phyloP scores from a whole-genome alignment of 2,113 vertebrate species.

The Brienomyrus brachyistius region DNA sequence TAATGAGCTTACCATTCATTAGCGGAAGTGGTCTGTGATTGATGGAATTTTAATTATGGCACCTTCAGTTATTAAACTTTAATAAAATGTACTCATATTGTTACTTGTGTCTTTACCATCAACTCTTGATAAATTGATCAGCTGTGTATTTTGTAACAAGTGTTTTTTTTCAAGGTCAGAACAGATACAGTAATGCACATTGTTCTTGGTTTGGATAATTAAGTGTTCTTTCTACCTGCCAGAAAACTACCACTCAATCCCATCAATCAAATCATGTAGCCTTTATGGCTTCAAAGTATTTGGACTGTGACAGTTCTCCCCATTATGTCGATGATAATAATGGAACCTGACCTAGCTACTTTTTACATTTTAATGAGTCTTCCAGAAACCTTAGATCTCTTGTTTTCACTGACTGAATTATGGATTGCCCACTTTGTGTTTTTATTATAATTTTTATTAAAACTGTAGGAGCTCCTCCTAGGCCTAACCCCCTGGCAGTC shows the following conservation, averaged over 20 bases:
- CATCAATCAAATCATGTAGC: background rate
- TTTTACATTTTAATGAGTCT: too few relatives aligned
- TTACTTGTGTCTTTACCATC: conserved; percentile 57
- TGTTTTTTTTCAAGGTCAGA: conserved; percentile 36
- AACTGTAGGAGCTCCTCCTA: too few relatives aligned
- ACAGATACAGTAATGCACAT: conserved; percentile 25
- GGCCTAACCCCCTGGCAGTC: too few relatives aligned
- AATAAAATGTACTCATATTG: conserved; percentile 64
- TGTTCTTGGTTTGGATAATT: background rate
- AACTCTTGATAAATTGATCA: conserved; percentile 44
- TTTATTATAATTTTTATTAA: too few relatives aligned
- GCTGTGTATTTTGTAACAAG: conserved; percentile 33
- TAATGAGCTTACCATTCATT: conserved; percentile 61
- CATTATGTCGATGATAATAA: background rate
- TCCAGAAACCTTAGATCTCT: too few relatives aligned
- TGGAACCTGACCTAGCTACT: background rate
- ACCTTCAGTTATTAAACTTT: conserved; percentile 63
- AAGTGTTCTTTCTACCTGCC: background rate
- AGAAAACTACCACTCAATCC: background rate
- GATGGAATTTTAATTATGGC: conserved; percentile 69
- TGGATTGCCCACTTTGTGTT: too few relatives aligned
- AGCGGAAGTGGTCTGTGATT: conserved; percentile 50
- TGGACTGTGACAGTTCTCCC: background rate
- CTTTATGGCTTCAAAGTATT: background rate
- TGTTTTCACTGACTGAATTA: too few relatives aligned